phyloP scores from a whole-genome alignment of 2,113 vertebrate genomes.

The Crypturellus undulatus region DNA sequence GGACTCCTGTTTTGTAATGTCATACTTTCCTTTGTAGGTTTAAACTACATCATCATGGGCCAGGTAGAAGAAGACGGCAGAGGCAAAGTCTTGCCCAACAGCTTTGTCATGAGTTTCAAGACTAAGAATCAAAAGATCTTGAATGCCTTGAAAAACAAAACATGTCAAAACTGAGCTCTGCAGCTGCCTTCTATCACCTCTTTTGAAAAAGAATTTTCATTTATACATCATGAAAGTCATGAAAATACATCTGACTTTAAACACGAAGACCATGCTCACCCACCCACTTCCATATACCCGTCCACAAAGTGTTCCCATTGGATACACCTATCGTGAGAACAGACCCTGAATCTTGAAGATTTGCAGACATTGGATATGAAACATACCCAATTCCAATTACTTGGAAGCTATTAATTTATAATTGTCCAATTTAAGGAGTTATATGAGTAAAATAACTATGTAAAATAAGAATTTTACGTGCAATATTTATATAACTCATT shows the following conservation, averaged over 20 bases:
- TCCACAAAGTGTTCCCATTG: not conserved
- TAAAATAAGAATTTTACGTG: slow-evolving; percentile 83
- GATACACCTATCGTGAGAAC: not conserved
- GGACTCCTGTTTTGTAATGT: not conserved
- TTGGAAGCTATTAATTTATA: slow-evolving; percentile 75
- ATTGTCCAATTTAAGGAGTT: slow-evolving; percentile 58
- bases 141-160: slow-evolving; percentile 88
- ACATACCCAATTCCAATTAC: slow-evolving; percentile 1
- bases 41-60: slow-evolving; percentile 99
- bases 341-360: not conserved
- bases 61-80: slow-evolving; percentile 91
- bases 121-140: slow-evolving; percentile 92
- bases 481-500: slow-evolving; percentile 86
- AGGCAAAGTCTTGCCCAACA: slow-evolving; percentile 90
- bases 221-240: not conserved
- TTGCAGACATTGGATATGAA: not conserved
- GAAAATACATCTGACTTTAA: slow-evolving; percentile 4
- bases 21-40: slow-evolving; percentile 80
- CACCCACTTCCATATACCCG: not conserved
- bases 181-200: slow-evolving; percentile 11
- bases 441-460: slow-evolving; percentile 68
- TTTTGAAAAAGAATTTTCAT: slow-evolving; percentile 35
- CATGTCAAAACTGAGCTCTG: slow-evolving; percentile 80
- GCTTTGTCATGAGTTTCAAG: slow-evolving; percentile 93
- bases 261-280: not conserved